phyloP scores from a whole-genome alignment of 2,113 vertebrate genomes.

The Misgurnus anguillicaudatus region DNA sequence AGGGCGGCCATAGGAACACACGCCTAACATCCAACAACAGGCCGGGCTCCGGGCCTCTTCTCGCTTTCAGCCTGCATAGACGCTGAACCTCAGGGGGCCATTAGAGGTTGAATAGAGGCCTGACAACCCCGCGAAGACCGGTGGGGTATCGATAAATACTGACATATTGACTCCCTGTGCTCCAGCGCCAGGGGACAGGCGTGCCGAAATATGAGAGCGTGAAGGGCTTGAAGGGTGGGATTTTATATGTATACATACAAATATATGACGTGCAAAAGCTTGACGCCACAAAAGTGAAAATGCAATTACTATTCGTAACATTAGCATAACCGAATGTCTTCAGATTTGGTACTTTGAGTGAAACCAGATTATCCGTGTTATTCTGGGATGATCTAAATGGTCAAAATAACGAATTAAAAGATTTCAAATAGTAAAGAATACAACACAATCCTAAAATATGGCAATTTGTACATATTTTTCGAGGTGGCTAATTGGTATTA shows the following conservation, averaged over 20 bases:
- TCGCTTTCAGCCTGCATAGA: slow-evolving; percentile 79
- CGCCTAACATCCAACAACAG: slow-evolving; percentile 87
- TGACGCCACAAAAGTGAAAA: not conserved
- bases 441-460: too few relatives aligned
- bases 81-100: slow-evolving; percentile 88
- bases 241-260: slow-evolving; percentile 45
- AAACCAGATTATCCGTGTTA: too few relatives aligned
- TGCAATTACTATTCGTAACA: too few relatives aligned
- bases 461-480: too few relatives aligned
- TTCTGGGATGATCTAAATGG: too few relatives aligned
- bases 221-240: slow-evolving; percentile 73
- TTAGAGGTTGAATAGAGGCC: slow-evolving; percentile 83
- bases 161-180: slow-evolving; percentile 87
- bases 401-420: too few relatives aligned
- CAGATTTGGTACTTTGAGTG: too few relatives aligned
- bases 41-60: slow-evolving; percentile 76
- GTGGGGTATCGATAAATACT: slow-evolving; percentile 89
- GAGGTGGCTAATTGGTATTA: too few relatives aligned
- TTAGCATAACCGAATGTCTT: too few relatives aligned
- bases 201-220: slow-evolving; percentile 82
- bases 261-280: slow-evolving; percentile 35
- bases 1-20: slow-evolving; percentile 74
- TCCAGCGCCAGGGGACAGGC: slow-evolving; percentile 75
- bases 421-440: too few relatives aligned
- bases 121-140: slow-evolving; percentile 84